Evolutionary conservation across 1,140 invertebrate species (phyloP), one percentile per base, ranked within the genome.

Genomic region (Cyrtorhinus lividipennis): DNA sequence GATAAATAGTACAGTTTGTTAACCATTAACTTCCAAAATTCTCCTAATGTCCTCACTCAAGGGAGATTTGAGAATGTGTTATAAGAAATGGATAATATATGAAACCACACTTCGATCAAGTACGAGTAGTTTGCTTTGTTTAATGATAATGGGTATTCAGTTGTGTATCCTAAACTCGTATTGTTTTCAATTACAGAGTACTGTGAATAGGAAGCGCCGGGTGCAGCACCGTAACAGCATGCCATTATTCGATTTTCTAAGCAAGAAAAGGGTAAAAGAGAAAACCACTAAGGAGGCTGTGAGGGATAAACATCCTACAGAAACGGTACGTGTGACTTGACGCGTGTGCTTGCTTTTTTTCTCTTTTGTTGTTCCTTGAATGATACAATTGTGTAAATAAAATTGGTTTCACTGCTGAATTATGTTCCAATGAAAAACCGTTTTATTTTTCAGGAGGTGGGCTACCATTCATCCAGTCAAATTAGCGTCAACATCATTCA

Each of bases 161-260:
- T n/a, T n/a, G n/a, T n/a, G n/a, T n/a, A n/a, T n/a, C n/a, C n/a
- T n/a, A n/a, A n/a, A n/a, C n/a, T n/a, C n/a, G n/a, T n/a, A n/a
- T n/a, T n/a, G n/a, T n/a, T n/a, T n/a, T n/a, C n/a, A n/a, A n/a
- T n/a, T n/a, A n/a, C n/a, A n/a, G n/a, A n/a, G n/a, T n/a, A n/a
- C n/a, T n/a, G 5, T 38, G 30, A 38, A 38, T 8, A 53, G 20
- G 48, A 53, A 53, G 20, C 10, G 48, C 20, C 8, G 18, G 20
- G 12, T 53, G 5, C 48, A 53, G 20, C 20, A 53, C 20, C n/a
- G n/a, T n/a, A 53, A 20, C 20, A 53, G 48, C 20, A 10, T 22
- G 48, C 48, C 48, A 22, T 53, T 53, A 53, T 53, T 53, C 5
- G 48, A 53, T 53, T 53, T 53, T 53, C 20, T 53, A 53, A 53